Base-by-base conservation (phyloP, 2,113 vertebrate species). In the Raphicerus campestris region DNA sequence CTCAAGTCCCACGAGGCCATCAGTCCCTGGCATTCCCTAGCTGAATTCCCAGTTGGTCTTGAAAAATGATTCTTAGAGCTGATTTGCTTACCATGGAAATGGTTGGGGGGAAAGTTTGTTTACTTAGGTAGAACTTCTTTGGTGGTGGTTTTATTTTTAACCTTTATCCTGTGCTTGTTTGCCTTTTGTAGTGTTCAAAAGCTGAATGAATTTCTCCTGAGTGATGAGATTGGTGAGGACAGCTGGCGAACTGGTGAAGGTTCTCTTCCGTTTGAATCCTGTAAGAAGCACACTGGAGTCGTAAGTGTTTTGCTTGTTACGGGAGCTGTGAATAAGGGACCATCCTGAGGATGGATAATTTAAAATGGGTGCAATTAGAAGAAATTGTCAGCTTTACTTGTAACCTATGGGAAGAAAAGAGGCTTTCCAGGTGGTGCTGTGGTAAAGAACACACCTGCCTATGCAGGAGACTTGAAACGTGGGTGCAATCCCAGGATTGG, bases 171-270 rank as follows among this genome's bases (percentile, higher is more conserved):
- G 49, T 87, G 70, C 32, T 35, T 66, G 73, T 87, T 84, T 92
- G 49, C 11, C 66, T 83, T 97, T 91, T 93, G 15, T 98, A 99
- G 99, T 75, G 99, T 99, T 47, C 99, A 99, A 98, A 99, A 99
- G 98, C 98, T 99, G 84, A 99, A 99, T 17, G 99, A 99, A 97
- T 99, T 99, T 97, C 99, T 99, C 42, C 98, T 99, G 97, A 99
- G 99, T 85, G 99, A 99, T 92, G 99, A 99, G 98, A 99, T 99
- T 87, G 99, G 99, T 80, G 99, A 99, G 22, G 99, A 99, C 98
- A 99, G 99, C 98, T 99, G 99, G 99, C 98, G 99, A 96, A 99
- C 99, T 0, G 99, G 99, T 5, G 99, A 99, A 86, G 98, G 98
- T 61, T 95, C 99, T 11, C 94, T 99, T 91, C 97, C 99, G 39